Evolutionary conservation across 2,113 vertebrate species (phyloP).

Genomic region (Serinus canaria): DNA sequence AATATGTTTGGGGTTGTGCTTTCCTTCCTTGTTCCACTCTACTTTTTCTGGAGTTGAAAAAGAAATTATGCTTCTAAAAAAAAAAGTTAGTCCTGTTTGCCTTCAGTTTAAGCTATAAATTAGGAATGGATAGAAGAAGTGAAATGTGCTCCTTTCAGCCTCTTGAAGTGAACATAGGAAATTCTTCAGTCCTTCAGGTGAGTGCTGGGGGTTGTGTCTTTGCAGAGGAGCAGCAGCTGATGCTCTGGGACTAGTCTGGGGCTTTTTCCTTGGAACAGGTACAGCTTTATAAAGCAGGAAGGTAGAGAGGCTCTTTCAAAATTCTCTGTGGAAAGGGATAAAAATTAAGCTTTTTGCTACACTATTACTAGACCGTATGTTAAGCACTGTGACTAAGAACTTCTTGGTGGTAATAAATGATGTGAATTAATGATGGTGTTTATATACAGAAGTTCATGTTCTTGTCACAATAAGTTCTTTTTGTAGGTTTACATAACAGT

Average conservation of each 20-base stretch:
- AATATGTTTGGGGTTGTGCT: not conserved
- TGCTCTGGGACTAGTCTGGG: not conserved
- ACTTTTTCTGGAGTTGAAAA: not conserved
- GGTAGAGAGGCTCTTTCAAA: not conserved
- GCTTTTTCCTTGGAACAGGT: not conserved
- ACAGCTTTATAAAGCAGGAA: not conserved
- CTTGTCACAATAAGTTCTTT: not conserved
- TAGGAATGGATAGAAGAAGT: not conserved
- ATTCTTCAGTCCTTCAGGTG: not conserved
- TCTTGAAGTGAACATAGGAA: not conserved
- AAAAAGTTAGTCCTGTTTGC: not conserved
- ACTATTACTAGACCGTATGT: not conserved
- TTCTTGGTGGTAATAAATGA: not conserved
- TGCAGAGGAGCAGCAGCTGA: not conserved
- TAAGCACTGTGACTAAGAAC: not conserved
- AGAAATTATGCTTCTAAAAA: not conserved
- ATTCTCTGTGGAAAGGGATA: not conserved
- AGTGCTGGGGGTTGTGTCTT: not conserved
- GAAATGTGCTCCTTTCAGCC: not conserved
- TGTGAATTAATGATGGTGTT: not conserved
- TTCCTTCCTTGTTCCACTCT: not conserved
- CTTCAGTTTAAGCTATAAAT: not conserved
- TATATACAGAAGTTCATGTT: not conserved
- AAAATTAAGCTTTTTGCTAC: not conserved
- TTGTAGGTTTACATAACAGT: not conserved